These are phyloP conservation scores for Dilophus febrilis DNA, from an alignment of 2,888 invertebrate genomes.

Conservation along the genomic window DNA sequence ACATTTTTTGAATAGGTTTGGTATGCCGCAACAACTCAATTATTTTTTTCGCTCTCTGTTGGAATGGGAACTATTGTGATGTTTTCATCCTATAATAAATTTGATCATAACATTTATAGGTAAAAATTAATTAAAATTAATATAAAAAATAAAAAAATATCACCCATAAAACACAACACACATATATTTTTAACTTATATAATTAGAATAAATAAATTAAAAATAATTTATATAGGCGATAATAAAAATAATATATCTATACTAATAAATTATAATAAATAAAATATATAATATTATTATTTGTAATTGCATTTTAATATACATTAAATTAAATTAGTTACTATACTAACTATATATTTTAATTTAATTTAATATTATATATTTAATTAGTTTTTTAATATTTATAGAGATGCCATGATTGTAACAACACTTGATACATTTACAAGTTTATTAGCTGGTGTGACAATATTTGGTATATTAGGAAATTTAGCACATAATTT, in stretches of 20 bases:
- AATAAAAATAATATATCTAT: too few relatives aligned
- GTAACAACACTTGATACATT: slow-evolving; percentile 66
- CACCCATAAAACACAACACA: too few relatives aligned
- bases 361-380: too few relatives aligned
- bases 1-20: slow-evolving; percentile 36
- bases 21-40: slow-evolving; percentile 64
- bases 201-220: neutral
- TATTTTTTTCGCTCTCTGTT: slow-evolving; percentile 60
- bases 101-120: slow-evolving; percentile 52
- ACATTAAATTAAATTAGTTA: too few relatives aligned
- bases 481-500: slow-evolving; percentile 57
- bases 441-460: slow-evolving; percentile 62
- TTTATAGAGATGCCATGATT: slow-evolving; percentile 60
- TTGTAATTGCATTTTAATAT: too few relatives aligned
- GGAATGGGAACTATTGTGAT: slow-evolving; percentile 60
- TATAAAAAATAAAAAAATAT: neutral
- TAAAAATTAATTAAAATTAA: too few relatives aligned
- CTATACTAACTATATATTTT: too few relatives aligned
- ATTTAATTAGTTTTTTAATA: too few relatives aligned
- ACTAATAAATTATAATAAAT: too few relatives aligned
- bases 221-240: too few relatives aligned
- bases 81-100: slow-evolving; percentile 62
- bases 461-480: slow-evolving; percentile 65
- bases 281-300: too few relatives aligned
- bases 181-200: too few relatives aligned